A percentile compares a stretch with the other conserved stretches of the same genome.
phyloP scores from a whole-genome alignment of 1,140 invertebrate genomes.

The Panagrolaimus sp. region DNA sequence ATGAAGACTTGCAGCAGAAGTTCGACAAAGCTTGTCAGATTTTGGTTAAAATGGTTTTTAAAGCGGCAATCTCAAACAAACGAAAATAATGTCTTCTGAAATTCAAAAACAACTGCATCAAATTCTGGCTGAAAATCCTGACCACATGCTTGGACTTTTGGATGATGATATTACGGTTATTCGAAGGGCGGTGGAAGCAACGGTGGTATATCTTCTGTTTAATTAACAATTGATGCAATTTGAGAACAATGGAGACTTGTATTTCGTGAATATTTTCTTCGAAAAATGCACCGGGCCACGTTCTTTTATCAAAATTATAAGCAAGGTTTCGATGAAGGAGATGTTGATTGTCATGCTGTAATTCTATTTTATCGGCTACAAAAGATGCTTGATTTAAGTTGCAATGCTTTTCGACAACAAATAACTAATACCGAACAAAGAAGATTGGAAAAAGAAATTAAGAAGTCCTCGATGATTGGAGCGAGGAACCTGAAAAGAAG shows the following conservation, averaged over 20 bases:
- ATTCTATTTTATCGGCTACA: constrained; percentile 95
- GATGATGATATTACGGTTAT: constrained; percentile 87
- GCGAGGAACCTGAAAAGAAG: constrained; percentile 80
- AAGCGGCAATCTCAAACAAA: constrained; percentile 75
- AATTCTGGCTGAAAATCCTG: constrained; percentile 71
- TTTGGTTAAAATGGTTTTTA: constrained; percentile 72
- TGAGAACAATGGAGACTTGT: constrained; percentile 84
- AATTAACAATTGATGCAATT: constrained; percentile 65
- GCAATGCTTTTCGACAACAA: constrained; percentile 92
- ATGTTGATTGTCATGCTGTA: constrained; percentile 81
- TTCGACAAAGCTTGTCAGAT: constrained; percentile 70
- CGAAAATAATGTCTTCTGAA: constrained; percentile 71
- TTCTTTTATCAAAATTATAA: constrained; percentile 86
- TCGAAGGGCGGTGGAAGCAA: constrained; percentile 79
- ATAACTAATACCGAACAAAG: constrained; percentile 86
- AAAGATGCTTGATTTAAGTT: constrained; percentile 84
- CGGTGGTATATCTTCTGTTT: constrained; percentile 62
- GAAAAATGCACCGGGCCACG: constrained; percentile 73
- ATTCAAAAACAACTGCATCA: constrained; percentile 80
- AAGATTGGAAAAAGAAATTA: constrained; percentile 87
- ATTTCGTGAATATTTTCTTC: constrained; percentile 78
- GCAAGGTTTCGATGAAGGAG: constrained; percentile 65
- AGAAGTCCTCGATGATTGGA: constrained; percentile 70
- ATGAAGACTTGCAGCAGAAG: constrained; percentile 71
- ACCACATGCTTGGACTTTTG: constrained; percentile 71